Conservation (phyloP, 1,140 invertebrate genomes). For the Drosophila auraria region DNA sequence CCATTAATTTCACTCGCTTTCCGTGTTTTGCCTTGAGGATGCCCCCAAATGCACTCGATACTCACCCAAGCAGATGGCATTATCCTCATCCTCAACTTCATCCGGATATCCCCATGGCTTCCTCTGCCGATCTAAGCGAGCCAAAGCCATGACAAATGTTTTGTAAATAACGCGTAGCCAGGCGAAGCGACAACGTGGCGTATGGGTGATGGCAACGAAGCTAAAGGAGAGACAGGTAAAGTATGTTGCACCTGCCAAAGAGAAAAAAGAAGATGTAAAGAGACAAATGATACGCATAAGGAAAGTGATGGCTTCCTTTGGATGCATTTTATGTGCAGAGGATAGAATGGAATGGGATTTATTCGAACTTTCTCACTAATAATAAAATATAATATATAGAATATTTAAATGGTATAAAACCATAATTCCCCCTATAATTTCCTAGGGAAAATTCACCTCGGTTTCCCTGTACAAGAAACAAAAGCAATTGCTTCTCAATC, state of each 20-base stretch:
- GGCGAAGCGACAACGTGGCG: slow-evolving; percentile 57
- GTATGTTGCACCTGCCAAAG: slow-evolving; percentile 55
- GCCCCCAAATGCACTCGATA: slow-evolving; percentile 24
- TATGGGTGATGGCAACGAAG: slow-evolving; percentile 29
- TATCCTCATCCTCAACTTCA: slow-evolving; percentile 15
- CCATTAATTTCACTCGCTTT: slow-evolving; percentile 19
- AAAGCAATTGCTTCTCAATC: slow-evolving; percentile 23
- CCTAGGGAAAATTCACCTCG: no score
- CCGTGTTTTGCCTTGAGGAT: not conserved
- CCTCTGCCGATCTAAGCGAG: slow-evolving; percentile 39
- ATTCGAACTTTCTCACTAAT: no score
- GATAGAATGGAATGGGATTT: not conserved
- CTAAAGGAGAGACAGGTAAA: slow-evolving; percentile 63
- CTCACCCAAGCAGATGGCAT: slow-evolving; percentile 27
- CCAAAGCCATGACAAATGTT: slow-evolving; percentile 76
- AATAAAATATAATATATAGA: no score
- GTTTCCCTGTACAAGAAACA: not conserved
- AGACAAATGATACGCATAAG: slow-evolving; percentile 16
- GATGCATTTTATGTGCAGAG: slow-evolving; percentile 4
- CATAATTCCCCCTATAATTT: not conserved
- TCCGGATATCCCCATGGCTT: not conserved
- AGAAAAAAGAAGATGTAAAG: slow-evolving; percentile 2
- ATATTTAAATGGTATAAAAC: not conserved
- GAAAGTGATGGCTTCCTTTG: slow-evolving; percentile 10
- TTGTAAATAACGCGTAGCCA: slow-evolving; percentile 71